Percentiles rank a stretch among this genome's conserved stretches.
Conservation (phyloP, 2,113 vertebrate species). For the Muscicapa adusta region DNA sequence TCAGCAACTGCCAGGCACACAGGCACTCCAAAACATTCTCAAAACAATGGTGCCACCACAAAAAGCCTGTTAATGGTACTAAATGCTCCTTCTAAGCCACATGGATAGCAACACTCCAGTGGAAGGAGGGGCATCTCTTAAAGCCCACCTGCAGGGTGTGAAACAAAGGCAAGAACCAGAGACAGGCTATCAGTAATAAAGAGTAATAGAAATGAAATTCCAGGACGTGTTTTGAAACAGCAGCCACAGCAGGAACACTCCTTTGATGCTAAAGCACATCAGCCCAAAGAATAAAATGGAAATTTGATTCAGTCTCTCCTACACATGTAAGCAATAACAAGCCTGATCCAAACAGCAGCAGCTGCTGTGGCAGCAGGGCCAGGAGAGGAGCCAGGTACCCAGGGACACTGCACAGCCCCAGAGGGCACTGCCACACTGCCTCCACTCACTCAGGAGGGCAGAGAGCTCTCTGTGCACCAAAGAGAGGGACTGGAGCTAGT, state of each 20-base stretch:
- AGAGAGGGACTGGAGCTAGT: not conserved
- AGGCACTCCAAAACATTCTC: not conserved
- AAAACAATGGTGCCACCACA: not conserved
- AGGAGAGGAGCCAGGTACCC: rapidly evolving
- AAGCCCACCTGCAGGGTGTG: not conserved
- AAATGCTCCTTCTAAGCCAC: not conserved
- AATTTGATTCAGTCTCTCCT: not conserved
- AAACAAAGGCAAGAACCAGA: not conserved
- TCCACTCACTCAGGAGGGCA: rapidly evolving
- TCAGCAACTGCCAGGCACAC: not conserved
- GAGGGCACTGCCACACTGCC: not conserved
- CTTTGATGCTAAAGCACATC: not conserved
- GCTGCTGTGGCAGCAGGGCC: not conserved
- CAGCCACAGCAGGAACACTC: not conserved
- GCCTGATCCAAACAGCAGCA: rapidly evolving
- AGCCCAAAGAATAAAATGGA: not conserved
- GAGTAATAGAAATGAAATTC: not conserved
- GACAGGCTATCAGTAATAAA: not conserved
- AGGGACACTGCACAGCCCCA: rapidly evolving
- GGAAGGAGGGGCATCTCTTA: not conserved
- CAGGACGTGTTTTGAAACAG: not conserved
- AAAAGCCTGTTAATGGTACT: not conserved
- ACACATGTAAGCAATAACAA: rapidly evolving
- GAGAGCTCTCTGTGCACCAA: rapidly evolving
- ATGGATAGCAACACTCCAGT: rapidly evolving